phyloP scores from a whole-genome alignment of 2,797 vertebrate species.

The Malurus leucopterus region DNA sequence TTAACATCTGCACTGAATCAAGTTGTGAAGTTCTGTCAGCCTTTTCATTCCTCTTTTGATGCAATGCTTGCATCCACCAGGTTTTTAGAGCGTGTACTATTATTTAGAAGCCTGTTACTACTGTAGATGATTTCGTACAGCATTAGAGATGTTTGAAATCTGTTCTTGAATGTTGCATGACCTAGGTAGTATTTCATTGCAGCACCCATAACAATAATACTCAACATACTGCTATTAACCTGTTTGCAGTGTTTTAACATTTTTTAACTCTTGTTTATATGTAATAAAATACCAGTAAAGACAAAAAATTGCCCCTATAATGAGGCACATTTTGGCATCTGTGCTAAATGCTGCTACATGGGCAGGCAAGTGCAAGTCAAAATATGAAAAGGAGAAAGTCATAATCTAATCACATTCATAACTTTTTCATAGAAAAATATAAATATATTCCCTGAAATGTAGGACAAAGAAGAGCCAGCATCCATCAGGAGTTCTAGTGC shows the following conservation, averaged over 20 bases:
- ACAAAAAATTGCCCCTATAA: conserved; percentile 68
- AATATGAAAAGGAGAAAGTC: conserved; percentile 67
- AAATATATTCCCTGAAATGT: conserved; percentile 79
- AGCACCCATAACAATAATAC: conserved; percentile 68
- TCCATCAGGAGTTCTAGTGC: conserved; percentile 48
- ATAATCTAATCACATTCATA: conserved; percentile 74
- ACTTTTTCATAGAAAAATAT: conserved; percentile 78
- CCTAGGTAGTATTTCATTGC: conserved; percentile 64
- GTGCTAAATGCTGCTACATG: conserved; percentile 70
- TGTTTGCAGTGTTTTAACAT: conserved; percentile 52
- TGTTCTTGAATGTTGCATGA: conserved; percentile 42
- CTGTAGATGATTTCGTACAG: conserved; percentile 28
- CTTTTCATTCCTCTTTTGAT: not conserved
- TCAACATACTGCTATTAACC: conserved; percentile 59
- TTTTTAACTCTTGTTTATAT: conserved; percentile 45
- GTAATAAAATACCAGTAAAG: conserved; percentile 69
- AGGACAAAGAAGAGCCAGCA: conserved; percentile 75
- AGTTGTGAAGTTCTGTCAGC: not conserved
- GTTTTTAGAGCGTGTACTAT: conserved; percentile 22
- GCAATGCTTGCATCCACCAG: not conserved
- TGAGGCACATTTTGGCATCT: conserved; percentile 75
- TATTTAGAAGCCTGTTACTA: conserved; percentile 45
- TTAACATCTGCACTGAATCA: not conserved
- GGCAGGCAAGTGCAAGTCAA: conserved; percentile 75
- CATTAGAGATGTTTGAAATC: conserved; percentile 40